Evolutionary conservation across 1,140 invertebrate species (phyloP).

Genomic region (Metopolophium dirhodum): DNA sequence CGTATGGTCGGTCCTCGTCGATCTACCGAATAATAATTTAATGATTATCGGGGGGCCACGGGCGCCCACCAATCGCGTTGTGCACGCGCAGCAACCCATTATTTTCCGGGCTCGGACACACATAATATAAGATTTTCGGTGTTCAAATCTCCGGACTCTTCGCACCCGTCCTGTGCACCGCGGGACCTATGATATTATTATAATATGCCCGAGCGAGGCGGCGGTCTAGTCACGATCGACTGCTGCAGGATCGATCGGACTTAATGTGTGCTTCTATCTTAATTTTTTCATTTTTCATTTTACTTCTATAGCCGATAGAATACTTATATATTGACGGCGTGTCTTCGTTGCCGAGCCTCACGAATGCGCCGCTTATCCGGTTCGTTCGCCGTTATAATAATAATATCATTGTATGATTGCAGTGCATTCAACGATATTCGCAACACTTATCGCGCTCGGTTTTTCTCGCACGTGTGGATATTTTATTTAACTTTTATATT

Average conservation of each 20-base stretch:
- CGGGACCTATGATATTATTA: background rate
- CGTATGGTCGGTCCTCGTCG: background rate
- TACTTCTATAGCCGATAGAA: background rate
- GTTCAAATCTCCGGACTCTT: background rate
- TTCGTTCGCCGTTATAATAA: background rate
- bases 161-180: background rate
- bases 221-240: slow-evolving; percentile 16
- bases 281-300: background rate
- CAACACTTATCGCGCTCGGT: background rate
- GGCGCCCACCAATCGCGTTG: background rate
- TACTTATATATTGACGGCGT: background rate
- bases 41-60: slow-evolving; percentile 40
- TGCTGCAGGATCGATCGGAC: background rate
- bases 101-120: background rate
- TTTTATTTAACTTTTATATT: background rate
- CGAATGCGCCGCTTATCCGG: too few relatives aligned
- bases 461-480: background rate
- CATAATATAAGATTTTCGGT: background rate
- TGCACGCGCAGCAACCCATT: background rate
- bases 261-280: background rate
- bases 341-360: background rate
- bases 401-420: background rate
- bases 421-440: background rate
- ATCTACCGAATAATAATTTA: slow-evolving; percentile 49
- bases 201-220: too few relatives aligned